phyloP scores from a whole-genome alignment of 1,140 invertebrate genomes.

The Macrobrachium rosenbergii region DNA sequence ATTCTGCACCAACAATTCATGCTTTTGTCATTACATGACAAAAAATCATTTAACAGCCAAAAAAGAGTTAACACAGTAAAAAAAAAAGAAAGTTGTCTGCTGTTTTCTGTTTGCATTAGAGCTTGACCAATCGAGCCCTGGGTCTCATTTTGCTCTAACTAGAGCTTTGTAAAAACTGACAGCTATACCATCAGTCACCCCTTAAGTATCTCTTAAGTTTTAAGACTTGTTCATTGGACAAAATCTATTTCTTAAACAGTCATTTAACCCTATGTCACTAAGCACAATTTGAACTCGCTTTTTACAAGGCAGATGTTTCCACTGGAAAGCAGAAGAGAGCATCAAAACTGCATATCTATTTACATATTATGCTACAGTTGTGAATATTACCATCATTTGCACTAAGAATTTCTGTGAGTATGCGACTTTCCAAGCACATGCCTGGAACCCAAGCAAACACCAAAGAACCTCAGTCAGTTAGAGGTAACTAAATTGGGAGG shows the following conservation, averaged over 20 bases:
- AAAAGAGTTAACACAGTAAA: no score
- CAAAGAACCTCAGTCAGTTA: conserved; percentile 25
- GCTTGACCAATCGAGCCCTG: no score
- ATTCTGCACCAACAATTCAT: no score
- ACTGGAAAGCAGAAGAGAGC: conserved; percentile 44
- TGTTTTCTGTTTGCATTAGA: no score
- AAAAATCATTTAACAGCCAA: no score
- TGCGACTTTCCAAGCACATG: conserved; percentile 36
- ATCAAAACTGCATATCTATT: conserved; percentile 51
- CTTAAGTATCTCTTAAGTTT: no score
- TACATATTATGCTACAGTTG: conserved; percentile 57
- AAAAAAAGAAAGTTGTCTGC: no score
- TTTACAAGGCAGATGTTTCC: conserved; percentile 56
- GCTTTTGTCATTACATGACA: no score
- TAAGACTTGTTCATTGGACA: conserved; percentile 32
- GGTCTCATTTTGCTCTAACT: conserved; percentile 9
- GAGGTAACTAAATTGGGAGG: conserved; percentile 13
- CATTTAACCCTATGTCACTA: conserved; percentile 40
- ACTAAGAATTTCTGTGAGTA: conserved; percentile 48
- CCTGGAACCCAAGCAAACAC: conserved; percentile 51
- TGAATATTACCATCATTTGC: conserved; percentile 54
- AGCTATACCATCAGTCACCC: conserved; percentile 2
- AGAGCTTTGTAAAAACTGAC: neutral
- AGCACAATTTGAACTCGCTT: conserved; percentile 57
- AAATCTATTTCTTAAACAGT: conserved; percentile 29